These are phyloP conservation scores for Tinea semifulvella DNA, from an alignment of 2,888 invertebrate genomes.

Conservation along the genomic window DNA sequence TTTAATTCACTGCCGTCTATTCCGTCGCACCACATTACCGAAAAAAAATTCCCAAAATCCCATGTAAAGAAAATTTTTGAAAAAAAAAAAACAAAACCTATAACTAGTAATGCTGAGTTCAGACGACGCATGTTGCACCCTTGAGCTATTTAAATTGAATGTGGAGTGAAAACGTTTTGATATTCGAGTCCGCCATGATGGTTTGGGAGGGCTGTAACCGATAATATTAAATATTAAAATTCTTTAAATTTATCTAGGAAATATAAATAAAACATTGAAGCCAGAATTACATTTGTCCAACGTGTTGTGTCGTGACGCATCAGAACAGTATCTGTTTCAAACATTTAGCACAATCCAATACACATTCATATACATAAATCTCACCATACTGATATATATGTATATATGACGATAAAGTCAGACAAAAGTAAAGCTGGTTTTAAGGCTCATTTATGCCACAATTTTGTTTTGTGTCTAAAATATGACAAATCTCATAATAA, in stretches of 20 bases:
- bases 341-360: too few species aligned
- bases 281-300: too few species aligned
- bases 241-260: background rate
- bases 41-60: conserved; percentile 15
- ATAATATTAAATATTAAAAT: conserved; percentile 12
- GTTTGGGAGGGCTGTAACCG: conserved; percentile 18
- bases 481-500: too few species aligned
- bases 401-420: too few species aligned
- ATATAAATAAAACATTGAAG: conserved; percentile 1
- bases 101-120: conserved; percentile 31
- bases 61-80: background rate
- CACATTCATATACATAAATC: too few species aligned
- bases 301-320: too few species aligned
- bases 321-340: too few species aligned
- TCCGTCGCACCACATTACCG: background rate
- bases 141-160: conserved; percentile 23
- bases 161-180: conserved; percentile 26
- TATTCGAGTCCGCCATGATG: conserved; percentile 34
- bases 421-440: too few species aligned
- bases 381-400: too few species aligned
- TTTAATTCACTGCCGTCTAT: too few species aligned
- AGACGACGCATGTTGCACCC: conserved; percentile 27
- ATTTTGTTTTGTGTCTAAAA: too few species aligned
- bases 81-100: conserved; percentile 23
- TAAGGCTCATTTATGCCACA: too few species aligned